Conservation (phyloP, 2,888 invertebrate species). For the Chrysodeixis includens region DNA sequence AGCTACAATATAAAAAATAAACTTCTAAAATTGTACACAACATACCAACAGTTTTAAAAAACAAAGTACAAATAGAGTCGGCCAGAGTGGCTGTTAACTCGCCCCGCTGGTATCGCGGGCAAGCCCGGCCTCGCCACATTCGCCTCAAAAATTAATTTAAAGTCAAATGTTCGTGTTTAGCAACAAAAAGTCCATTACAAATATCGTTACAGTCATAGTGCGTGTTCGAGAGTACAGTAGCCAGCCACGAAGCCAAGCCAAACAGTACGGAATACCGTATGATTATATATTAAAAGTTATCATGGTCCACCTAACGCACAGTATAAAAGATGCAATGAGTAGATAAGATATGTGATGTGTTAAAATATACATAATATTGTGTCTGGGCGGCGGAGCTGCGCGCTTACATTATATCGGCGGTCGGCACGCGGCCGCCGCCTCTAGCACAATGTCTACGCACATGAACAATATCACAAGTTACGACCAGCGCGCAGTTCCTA, state of each 20-base stretch:
- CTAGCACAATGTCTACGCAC: conserved; percentile 61
- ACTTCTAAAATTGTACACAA: conserved; percentile 78
- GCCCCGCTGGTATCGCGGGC: conserved; percentile 7
- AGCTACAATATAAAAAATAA: conserved; percentile 81
- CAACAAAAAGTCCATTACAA: conserved; percentile 52
- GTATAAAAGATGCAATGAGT: conserved; percentile 84
- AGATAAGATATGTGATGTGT: conserved; percentile 87
- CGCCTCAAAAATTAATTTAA: conserved; percentile 34
- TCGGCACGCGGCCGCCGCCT: conserved; percentile 31
- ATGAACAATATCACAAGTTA: conserved; percentile 57
- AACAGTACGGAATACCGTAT: conserved; percentile 49
- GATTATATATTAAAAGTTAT: conserved; percentile 59
- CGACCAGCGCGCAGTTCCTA: conserved; percentile 57
- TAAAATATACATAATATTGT: conserved; percentile 70
- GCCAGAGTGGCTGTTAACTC: neutral
- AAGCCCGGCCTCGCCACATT: conserved; percentile 11
- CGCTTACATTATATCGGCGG: conserved; percentile 43
- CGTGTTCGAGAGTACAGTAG: conserved; percentile 23
- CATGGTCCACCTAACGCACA: conserved; percentile 85
- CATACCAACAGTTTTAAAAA: conserved; percentile 71
- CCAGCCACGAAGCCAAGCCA: conserved; percentile 48
- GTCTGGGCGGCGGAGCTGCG: conserved; percentile 59
- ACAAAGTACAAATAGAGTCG: conserved; percentile 61
- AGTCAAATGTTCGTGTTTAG: conserved; percentile 39
- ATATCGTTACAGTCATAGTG: conserved; percentile 39